These are phyloP conservation scores for Drosophila sechellia DNA, from an alignment of 1,140 invertebrate genomes.

Conservation along the genomic window DNA sequence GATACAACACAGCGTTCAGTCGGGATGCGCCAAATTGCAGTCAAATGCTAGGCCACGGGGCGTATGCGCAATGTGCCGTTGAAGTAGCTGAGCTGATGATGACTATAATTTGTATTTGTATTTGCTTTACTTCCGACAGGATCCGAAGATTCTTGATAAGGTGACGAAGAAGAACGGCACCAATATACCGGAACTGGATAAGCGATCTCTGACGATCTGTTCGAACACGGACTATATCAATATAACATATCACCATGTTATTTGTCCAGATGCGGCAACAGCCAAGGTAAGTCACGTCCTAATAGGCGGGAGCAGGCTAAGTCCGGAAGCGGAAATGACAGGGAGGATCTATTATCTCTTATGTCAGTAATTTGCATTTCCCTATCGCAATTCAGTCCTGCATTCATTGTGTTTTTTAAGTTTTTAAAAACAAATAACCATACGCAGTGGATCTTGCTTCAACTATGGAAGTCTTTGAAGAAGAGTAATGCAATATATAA, in stretches of 20 bases:
- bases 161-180: constrained; percentile 91
- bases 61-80: constrained; percentile 27
- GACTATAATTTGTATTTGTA: constrained; percentile 9
- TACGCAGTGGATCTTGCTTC: no score
- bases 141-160: constrained; percentile 93
- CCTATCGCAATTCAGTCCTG: not conserved
- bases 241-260: constrained; percentile 98
- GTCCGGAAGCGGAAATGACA: not conserved
- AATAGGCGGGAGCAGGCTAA: not conserved
- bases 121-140: constrained; percentile 86
- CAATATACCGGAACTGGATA: constrained; percentile 91
- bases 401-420: not conserved
- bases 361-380: not conserved
- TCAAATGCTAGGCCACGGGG: constrained; percentile 38
- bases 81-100: not conserved
- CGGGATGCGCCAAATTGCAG: constrained; percentile 57
- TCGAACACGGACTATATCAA: constrained; percentile 99
- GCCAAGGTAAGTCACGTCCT: constrained; percentile 91
- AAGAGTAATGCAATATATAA: no score
- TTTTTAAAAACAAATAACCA: no score
- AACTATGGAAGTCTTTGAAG: no score
- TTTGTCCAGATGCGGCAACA: constrained; percentile 95
- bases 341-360: not conserved
- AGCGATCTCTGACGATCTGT: constrained; percentile 98
- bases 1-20: constrained; percentile 4